Conservation (phyloP, 1,140 invertebrate species). For the Anagrus nilaparvatae region DNA sequence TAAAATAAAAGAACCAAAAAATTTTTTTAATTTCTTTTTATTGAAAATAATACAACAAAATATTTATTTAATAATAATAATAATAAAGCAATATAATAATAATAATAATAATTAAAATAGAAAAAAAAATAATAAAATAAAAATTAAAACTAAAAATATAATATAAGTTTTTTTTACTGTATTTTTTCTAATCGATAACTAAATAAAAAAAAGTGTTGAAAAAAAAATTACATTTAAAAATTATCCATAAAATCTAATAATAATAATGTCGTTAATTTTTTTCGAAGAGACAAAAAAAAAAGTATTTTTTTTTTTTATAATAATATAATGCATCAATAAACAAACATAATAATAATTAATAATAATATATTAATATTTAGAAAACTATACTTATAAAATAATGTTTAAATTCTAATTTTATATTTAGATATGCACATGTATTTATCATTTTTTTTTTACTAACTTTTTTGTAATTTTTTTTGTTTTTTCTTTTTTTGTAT, state of each 20-base stretch:
- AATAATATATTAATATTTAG: conserved; percentile 28
- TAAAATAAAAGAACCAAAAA: conserved; percentile 26
- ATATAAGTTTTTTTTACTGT: too few relatives aligned
- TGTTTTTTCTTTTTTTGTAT: too few relatives aligned
- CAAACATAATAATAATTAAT: conserved; percentile 41
- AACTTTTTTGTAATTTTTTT: too few relatives aligned
- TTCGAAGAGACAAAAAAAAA: too few relatives aligned
- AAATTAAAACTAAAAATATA: conserved; percentile 28
- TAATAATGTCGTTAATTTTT: conserved; percentile 29
- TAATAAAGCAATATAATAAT: conserved; percentile 22
- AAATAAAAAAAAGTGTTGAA: too few relatives aligned
- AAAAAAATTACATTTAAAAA: conserved; percentile 21
- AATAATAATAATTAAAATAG: conserved; percentile 38
- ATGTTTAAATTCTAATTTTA: too few relatives aligned
- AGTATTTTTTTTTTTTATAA: too few relatives aligned
- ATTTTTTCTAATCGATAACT: too few relatives aligned
- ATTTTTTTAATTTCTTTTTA: conserved; percentile 43
- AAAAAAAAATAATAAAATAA: conserved; percentile 29
- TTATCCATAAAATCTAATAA: conserved; percentile 32
- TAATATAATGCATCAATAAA: conserved; percentile 43
- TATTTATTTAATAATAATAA: conserved; percentile 40
- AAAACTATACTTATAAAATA: too few relatives aligned
- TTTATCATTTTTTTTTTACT: too few relatives aligned
- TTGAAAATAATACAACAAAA: conserved; percentile 47
- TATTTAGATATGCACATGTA: too few relatives aligned